Evolutionary conservation across 2,888 invertebrate species (phyloP).

Genomic region (Meloe dianella): DNA sequence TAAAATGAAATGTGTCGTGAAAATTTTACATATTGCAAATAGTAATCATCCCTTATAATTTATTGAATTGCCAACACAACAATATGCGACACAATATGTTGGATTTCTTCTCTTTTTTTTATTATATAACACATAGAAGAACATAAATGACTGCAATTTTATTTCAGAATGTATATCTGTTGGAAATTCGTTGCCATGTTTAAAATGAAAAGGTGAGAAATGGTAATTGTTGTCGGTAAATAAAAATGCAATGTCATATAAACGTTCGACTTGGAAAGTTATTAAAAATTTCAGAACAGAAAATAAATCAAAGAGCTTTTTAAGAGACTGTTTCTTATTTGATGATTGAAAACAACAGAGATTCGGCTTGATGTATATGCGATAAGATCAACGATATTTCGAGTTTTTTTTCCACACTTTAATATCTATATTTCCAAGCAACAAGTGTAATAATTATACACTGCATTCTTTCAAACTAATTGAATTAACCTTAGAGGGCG

Average conservation of each 20-base stretch:
- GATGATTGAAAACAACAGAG: constrained; percentile 1
- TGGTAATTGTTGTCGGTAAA: too few species aligned
- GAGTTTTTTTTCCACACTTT: not conserved
- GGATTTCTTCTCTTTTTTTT: not conserved
- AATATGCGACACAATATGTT: not conserved
- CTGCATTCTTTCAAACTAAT: not conserved
- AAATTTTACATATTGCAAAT: constrained; percentile 1
- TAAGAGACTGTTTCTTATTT: not conserved
- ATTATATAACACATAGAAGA: not conserved
- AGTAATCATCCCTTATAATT: not conserved
- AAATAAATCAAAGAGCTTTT: not conserved
- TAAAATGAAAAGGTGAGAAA: not conserved
- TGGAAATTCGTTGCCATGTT: not conserved
- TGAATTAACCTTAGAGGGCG: constrained; percentile 4
- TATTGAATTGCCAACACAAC: not conserved
- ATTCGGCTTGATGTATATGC: not conserved
- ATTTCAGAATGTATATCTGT: not conserved
- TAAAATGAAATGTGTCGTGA: constrained; percentile 8
- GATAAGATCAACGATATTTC: not conserved
- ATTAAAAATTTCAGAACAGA: not conserved
- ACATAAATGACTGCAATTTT: not conserved
- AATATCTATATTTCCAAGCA: constrained; percentile 1
- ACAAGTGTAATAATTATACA: not conserved
- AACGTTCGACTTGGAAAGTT: not conserved
- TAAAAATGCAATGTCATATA: constrained; percentile 1